Evolutionary conservation across 1,140 invertebrate species (phyloP).

Genomic region (Cyphomyrmex costatus): DNA sequence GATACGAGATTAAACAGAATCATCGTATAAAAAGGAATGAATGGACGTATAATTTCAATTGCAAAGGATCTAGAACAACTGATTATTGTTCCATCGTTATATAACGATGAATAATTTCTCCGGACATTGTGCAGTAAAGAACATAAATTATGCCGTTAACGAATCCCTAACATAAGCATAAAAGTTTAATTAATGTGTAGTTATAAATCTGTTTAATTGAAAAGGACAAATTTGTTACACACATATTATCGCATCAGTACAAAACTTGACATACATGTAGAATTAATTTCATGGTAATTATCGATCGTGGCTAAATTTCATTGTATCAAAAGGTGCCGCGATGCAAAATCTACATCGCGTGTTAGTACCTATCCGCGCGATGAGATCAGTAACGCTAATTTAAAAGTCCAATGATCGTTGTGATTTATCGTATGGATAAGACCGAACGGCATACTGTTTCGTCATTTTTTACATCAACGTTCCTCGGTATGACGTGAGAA

Average conservation of each 20-base stretch:
- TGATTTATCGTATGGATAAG: slow-evolving; percentile 46
- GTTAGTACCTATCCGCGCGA: neutral
- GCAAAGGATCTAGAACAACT: slow-evolving; percentile 60
- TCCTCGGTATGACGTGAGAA: slow-evolving; percentile 33
- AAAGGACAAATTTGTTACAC: neutral
- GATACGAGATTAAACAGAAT: slow-evolving; percentile 36
- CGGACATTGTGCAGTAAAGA: neutral
- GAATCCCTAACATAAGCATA: neutral
- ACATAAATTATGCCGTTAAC: neutral
- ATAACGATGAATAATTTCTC: slow-evolving; percentile 54
- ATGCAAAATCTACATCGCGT: slow-evolving; percentile 11
- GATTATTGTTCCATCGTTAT: neutral
- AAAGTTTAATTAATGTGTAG: no score
- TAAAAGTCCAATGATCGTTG: slow-evolving; percentile 37
- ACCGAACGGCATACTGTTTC: neutral
- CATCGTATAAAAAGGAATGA: slow-evolving; percentile 49
- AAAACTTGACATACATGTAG: neutral
- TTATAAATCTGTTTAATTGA: neutral
- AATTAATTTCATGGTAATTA: slow-evolving; percentile 7
- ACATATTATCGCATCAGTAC: neutral
- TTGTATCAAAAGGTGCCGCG: neutral
- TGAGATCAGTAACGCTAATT: slow-evolving; percentile 16
- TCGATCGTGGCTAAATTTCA: slow-evolving; percentile 7
- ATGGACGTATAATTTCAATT: slow-evolving; percentile 70
- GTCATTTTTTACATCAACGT: slow-evolving; percentile 33